phyloP scores from a whole-genome alignment of 37 sponge, comb jelly and placozoan species.

The Beroe ovata region DNA sequence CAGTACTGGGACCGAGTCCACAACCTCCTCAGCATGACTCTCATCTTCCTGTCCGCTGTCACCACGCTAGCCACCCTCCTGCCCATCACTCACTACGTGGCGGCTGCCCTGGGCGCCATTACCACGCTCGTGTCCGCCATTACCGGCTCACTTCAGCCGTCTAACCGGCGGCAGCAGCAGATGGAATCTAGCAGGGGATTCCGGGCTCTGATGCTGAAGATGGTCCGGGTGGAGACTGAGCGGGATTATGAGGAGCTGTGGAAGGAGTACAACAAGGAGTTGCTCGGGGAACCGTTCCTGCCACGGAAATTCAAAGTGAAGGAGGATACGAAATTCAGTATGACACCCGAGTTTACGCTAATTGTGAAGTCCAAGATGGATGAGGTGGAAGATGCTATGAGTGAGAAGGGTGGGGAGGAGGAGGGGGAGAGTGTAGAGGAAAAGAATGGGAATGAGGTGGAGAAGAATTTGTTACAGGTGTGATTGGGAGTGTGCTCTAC shows the following conservation, averaged over 20 bases:
- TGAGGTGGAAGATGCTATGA: slow-evolving; percentile 16
- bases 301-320: not conserved
- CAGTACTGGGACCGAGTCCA: slow-evolving; percentile 17
- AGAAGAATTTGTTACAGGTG: too few relatives aligned
- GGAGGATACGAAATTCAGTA: slow-evolving; percentile 6
- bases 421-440: not conserved
- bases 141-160: not conserved
- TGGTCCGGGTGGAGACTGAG: slow-evolving; percentile 42
- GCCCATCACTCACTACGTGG: not conserved
- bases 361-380: not conserved
- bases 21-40: not conserved
- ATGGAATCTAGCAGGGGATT: slow-evolving; percentile 6
- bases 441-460: too few relatives aligned
- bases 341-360: slow-evolving; percentile 17
- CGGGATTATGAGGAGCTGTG: slow-evolving; percentile 16
- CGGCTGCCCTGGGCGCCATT: not conserved
- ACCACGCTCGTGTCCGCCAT: slow-evolving; percentile 14
- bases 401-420: not conserved
- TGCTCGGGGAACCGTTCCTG: slow-evolving; percentile 21
- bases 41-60: slow-evolving; percentile 30
- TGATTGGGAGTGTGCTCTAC: too few relatives aligned
- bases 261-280: slow-evolving; percentile 40
- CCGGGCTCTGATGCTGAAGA: slow-evolving; percentile 50
- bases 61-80: slow-evolving; percentile 21
- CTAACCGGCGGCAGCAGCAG: slow-evolving; percentile 1